Evolutionary conservation across 2,888 invertebrate species (phyloP), one percentile per base, ranked within the genome.

Genomic region (Drosophila anomalata): DNA sequence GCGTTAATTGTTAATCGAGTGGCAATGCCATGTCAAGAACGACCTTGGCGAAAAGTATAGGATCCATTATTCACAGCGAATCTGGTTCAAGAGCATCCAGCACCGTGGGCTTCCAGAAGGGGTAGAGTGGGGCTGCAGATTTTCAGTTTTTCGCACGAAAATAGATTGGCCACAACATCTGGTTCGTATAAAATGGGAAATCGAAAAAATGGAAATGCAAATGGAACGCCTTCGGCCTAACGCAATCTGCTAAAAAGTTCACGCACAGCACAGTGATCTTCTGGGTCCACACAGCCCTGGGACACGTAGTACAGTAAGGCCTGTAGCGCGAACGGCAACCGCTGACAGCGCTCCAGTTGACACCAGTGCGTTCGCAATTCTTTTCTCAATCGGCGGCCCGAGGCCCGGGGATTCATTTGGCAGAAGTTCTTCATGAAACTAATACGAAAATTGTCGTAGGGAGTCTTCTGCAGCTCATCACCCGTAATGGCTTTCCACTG

Each of bases 151-250:
- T 70, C 41, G 75, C 68, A 52, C 60, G 33, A 71, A 82, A 86
- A 88, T 88, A 83, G 80, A 75, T 46, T 52, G 47, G 55, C 48
- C 61, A 11, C 41, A 57, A 77, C 89, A 88, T 88, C 89, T 88
- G 87, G 63, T 85, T 89, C 73, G 47, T 81, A 85, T 89, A 80
- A 88, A 61, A 46, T 50, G 65, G 69, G 72, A 73, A 80, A 70
- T 14, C 41, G 39, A 42, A 8, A 51, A 33, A 48, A 31, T 33
- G 33, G 11, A 33, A 65, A 52, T 65, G 52, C 36, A 31, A 62
- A 44, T 48, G 17, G 22, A 44, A 54, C 20, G 24, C 8, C 22
- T 9, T 41, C 17, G 48, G 24, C 29, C 29, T 36, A 79, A 42
- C 71, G 54, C 73, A 80, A 62, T 9, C 58, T 56, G 48, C 57